Evolutionary conservation across 2,888 invertebrate genomes (phyloP).

Genomic region (Brachypalpus laphriformis): DNA sequence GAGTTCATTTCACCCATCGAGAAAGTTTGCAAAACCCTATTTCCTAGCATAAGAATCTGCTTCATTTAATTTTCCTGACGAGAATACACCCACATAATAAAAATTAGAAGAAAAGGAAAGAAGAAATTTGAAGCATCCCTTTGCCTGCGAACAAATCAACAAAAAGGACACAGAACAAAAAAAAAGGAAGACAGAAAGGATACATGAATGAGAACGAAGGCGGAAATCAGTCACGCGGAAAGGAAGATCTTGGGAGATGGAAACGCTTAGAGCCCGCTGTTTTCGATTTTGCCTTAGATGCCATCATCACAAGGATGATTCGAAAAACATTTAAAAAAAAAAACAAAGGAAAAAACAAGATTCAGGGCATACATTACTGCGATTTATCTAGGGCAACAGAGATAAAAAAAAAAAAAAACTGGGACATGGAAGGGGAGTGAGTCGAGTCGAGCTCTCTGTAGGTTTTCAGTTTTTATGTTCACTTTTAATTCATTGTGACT

Average conservation of each 20-base stretch:
- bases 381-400: constrained; percentile 55
- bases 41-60: background rate
- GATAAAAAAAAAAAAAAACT: constrained; percentile 17
- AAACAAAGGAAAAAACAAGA: background rate
- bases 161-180: constrained; percentile 33
- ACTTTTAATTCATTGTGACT: constrained; percentile 65
- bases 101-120: constrained; percentile 5
- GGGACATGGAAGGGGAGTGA: constrained; percentile 32
- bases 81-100: constrained; percentile 34
- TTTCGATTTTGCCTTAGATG: constrained; percentile 62
- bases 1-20: background rate
- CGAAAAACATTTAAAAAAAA: constrained; percentile 1
- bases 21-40: constrained; percentile 8
- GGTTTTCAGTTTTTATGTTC: constrained; percentile 55
- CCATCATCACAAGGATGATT: constrained; percentile 42
- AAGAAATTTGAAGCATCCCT: constrained; percentile 41
- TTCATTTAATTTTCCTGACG: constrained; percentile 18
- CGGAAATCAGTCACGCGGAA: constrained; percentile 68
- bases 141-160: constrained; percentile 35
- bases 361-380: constrained; percentile 67
- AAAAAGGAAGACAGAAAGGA: background rate
- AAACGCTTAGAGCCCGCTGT: constrained; percentile 52
- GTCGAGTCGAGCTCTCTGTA: constrained; percentile 6
- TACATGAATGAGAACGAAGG: constrained; percentile 28
- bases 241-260: constrained; percentile 54